These are phyloP conservation scores for Mamestra configurata DNA, from an alignment of 1,140 invertebrate species.

Conservation along the genomic window DNA sequence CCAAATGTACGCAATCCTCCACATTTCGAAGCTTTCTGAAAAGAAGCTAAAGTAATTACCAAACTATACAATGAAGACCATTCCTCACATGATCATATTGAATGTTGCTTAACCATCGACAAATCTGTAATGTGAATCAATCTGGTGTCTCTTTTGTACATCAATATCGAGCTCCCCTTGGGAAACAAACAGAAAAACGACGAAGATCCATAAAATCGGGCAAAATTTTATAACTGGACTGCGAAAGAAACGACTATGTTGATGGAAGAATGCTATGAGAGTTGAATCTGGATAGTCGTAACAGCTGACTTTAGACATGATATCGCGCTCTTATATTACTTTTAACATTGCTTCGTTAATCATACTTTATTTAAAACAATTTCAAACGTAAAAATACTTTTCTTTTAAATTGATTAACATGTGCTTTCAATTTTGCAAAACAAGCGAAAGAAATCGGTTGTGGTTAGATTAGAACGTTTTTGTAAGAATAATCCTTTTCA, in stretches of 20 bases:
- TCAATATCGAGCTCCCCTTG: slow-evolving; percentile 66
- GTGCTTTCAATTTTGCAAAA: neutral
- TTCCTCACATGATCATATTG: slow-evolving; percentile 70
- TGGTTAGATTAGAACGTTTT: slow-evolving; percentile 77
- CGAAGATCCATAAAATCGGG: slow-evolving; percentile 84
- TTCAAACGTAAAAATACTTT: neutral
- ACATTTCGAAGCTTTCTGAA: slow-evolving; percentile 68
- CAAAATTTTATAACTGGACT: slow-evolving; percentile 79
- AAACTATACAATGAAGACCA: slow-evolving; percentile 60
- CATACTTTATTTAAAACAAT: too few species aligned
- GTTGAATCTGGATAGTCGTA: slow-evolving; percentile 69
- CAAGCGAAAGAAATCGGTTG: slow-evolving; percentile 60
- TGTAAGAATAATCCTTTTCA: slow-evolving; percentile 83
- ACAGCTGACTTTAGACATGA: slow-evolving; percentile 72
- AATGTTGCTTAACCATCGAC: slow-evolving; percentile 75
- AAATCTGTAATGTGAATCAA: slow-evolving; percentile 57
- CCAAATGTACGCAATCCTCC: slow-evolving; percentile 74
- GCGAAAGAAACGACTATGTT: slow-evolving; percentile 71
- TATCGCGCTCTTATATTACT: slow-evolving; percentile 52
- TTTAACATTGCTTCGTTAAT: neutral
- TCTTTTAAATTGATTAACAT: slow-evolving; percentile 36
- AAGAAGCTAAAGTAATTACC: neutral
- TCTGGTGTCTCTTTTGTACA: slow-evolving; percentile 66
- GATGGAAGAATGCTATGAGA: slow-evolving; percentile 51
- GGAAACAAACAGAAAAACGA: slow-evolving; percentile 77